Percentiles rank a stretch among this genome's conserved stretches.
These are phyloP conservation scores for Lasioglossum morio DNA, from an alignment of 2,888 invertebrate genomes.

Conservation along the genomic window DNA sequence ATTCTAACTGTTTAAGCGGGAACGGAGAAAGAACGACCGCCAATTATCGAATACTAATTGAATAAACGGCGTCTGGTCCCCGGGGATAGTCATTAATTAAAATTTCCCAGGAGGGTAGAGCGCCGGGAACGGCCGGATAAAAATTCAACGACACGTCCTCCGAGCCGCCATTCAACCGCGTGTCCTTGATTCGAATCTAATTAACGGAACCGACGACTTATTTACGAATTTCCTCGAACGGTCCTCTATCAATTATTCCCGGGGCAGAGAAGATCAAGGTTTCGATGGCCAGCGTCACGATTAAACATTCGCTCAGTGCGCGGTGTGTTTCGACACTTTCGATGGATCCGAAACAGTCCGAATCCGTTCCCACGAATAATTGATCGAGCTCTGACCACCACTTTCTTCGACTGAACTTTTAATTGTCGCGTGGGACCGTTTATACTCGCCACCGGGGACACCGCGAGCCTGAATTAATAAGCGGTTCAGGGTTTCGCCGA, in stretches of 20 bases:
- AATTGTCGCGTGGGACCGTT: constrained; percentile 23
- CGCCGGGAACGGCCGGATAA: background rate
- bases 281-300: background rate
- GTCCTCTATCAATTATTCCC: constrained; percentile 38
- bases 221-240: constrained; percentile 22
- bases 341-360: constrained; percentile 20
- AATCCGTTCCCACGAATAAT: constrained; percentile 32
- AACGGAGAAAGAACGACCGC: background rate
- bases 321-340: constrained; percentile 33
- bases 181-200: constrained; percentile 14
- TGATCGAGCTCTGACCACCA: constrained; percentile 19
- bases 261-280: constrained; percentile 15
- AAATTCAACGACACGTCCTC: background rate
- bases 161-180: constrained; percentile 1
- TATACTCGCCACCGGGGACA: background rate
- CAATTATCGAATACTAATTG: constrained; percentile 18
- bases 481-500: background rate
- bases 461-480: constrained; percentile 29
- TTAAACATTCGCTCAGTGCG: background rate
- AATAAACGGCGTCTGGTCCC: background rate
- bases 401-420: constrained; percentile 34
- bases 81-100: background rate
- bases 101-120: background rate
- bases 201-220: constrained; percentile 21
- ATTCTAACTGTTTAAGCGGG: background rate